Evolutionary conservation across 2,888 invertebrate species (phyloP).

Genomic region (Ceramica pisi): DNA sequence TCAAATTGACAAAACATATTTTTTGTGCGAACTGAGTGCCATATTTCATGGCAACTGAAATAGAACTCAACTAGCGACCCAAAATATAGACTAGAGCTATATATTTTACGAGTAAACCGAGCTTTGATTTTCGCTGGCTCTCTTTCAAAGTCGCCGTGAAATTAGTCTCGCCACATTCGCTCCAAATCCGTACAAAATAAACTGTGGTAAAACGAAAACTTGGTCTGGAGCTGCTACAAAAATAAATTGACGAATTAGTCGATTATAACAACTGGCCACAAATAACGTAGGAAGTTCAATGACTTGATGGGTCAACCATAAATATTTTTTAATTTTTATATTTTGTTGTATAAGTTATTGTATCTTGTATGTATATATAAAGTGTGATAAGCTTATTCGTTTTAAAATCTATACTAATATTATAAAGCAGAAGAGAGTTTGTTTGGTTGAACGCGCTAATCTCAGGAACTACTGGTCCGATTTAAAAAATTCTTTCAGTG

Average conservation of each 20-base stretch:
- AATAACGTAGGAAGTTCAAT: no score
- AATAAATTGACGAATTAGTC: constrained; percentile 16
- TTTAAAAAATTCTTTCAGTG: no score
- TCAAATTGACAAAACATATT: constrained; percentile 53
- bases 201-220: constrained; percentile 62
- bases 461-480: no score
- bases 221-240: constrained; percentile 27
- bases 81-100: constrained; percentile 64
- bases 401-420: no score
- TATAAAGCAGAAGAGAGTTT: no score
- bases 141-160: constrained; percentile 77
- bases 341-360: no score
- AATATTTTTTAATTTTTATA: no score
- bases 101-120: constrained; percentile 66
- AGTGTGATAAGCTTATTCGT: no score
- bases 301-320: no score
- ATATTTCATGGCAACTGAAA: constrained; percentile 62
- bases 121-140: constrained; percentile 74
- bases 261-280: no score
- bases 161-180: constrained; percentile 74
- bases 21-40: constrained; percentile 43
- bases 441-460: no score
- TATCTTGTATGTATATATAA: no score
- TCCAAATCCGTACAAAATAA: constrained; percentile 69
- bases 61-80: constrained; percentile 52